Evolutionary conservation across 2,113 vertebrate genomes (phyloP), one percentile per base, ranked within the genome.

Genomic region (Aptenodytes patagonicus): DNA sequence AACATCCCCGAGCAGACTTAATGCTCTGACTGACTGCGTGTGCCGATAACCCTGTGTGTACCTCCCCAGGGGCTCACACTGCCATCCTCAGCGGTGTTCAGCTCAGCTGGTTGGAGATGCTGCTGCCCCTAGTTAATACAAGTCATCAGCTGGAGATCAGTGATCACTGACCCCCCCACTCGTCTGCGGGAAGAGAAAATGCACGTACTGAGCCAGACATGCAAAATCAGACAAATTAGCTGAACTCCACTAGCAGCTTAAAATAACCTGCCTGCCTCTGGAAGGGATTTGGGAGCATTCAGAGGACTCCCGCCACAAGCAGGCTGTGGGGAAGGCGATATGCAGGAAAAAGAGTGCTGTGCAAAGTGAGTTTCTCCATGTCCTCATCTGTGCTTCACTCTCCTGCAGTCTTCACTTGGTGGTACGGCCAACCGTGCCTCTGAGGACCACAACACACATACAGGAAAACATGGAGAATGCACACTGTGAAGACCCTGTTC

Each of bases 401-500:
- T 62, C 36, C 26, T 21, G 52, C 49, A 83, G n/a, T 54, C 78
- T 79, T 89, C 76, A 25, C 76, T 83, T 46, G 34, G 78, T 62
- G 69, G 32, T 42, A 68, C 1, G 10, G 94, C 84, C 69, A 93
- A 60, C 52, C 18, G 0, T 14, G 26, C 46, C 80, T 76, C 83
- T 28, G 71, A 77, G 44, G 88, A 44, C 76, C 36, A 4, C 36
- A 86, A 80, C 2, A 9, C 58, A 54, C 91, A 92, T 44, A 97
- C 24, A 34, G 75, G 58, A 49, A 90, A 92, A 80, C 16, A 70
- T 0, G 10, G 66, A 52, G 60, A 51, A 64, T 3, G 31, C 79
- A 76, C 20, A 65, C 79, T 58, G 91, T 40, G 60, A 86, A 90
- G 58, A 71, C 93, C 90, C 83, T 65, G 44, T 61, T 76, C 91